Evolutionary conservation across 2,888 invertebrate species (phyloP), one percentile per base, ranked within the genome.

Genomic region (Hypomecis atomaria): DNA sequence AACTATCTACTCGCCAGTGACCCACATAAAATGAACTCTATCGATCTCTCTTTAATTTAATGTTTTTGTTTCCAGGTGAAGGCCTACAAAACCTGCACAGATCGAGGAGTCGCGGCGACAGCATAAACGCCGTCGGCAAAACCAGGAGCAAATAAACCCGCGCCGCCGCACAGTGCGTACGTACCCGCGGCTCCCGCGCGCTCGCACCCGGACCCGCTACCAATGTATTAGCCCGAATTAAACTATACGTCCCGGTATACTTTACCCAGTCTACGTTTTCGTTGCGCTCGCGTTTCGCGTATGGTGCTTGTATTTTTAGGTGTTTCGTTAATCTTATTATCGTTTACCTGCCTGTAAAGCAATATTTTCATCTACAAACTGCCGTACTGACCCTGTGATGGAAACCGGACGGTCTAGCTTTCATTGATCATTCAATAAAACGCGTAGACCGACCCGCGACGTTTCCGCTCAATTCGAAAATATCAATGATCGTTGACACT

Each of bases 101-200:
- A 85, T 96, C 96, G 75, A 94, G 96, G 85, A 97, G 97, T 90
- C 96, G 97, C 87, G 96, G 96, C 77, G 97, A 97, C 84, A 96
- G 96, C 78, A 94, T 97, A 81, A 96, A 96, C 89, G 94, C 94
- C 70, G 93, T 95, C 74, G 96, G 96, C 74, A 91, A 90, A 78
- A 84, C 88, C 72, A 84, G 92, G 66, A 91, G 86, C 87, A 92
- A 92, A 88, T 92, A 91, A 79, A 84, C 69, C 62, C 62, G 47
- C 65, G 58, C 63, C 58, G 57, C 52, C 43, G 40, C 34, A 54
- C 55, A 63, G 67, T 53, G 65, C 63, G 66, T 54, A 52, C 62
- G 63, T 65, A 65, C 68, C 61, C 65, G 67, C 57, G 55, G 38
- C 68, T 55, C 69, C 36, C 63, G 57, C 75, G 71, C 71, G 77